Percentiles rank a stretch among this genome's conserved stretches.
Evolutionary conservation across 2,113 vertebrate species (phyloP).

Genomic region (Eonycteris spelaea): DNA sequence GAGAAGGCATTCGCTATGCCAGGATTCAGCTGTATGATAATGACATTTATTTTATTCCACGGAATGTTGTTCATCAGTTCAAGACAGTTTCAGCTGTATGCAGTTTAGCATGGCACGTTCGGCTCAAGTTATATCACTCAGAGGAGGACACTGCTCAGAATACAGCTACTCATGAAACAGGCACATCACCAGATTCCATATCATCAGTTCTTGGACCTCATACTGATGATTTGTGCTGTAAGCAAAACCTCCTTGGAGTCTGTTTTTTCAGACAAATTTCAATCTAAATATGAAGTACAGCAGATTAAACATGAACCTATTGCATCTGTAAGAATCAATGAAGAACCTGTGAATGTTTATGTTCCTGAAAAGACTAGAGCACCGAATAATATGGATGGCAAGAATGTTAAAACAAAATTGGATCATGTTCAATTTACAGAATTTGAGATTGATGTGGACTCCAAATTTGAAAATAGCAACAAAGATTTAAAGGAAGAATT

Average conservation of each 20-base stretch:
- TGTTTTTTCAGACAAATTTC: slow-evolving; percentile 79
- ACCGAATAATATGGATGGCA: slow-evolving; percentile 75
- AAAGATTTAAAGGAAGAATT: slow-evolving; percentile 86
- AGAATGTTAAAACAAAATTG: slow-evolving; percentile 78
- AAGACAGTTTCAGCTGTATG: slow-evolving; percentile 97
- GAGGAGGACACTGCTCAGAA: slow-evolving; percentile 78
- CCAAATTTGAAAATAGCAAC: slow-evolving; percentile 79
- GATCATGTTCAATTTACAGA: slow-evolving; percentile 80
- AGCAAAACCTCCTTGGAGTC: slow-evolving; percentile 80
- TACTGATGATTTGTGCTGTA: slow-evolving; percentile 71
- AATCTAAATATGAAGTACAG: slow-evolving; percentile 76
- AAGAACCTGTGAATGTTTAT: slow-evolving; percentile 77
- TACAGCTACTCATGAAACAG: slow-evolving; percentile 76
- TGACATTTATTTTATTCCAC: slow-evolving; percentile 98
- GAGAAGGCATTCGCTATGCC: slow-evolving; percentile 97
- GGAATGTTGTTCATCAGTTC: slow-evolving; percentile 98
- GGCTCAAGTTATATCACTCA: slow-evolving; percentile 91
- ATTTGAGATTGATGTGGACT: slow-evolving; percentile 77
- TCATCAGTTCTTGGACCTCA: slow-evolving; percentile 81
- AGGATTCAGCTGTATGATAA: slow-evolving; percentile 96
- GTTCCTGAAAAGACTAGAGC: slow-evolving; percentile 82
- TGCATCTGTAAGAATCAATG: slow-evolving; percentile 76
- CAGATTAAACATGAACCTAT: slow-evolving; percentile 82
- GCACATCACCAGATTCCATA: slow-evolving; percentile 68
- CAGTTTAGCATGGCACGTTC: slow-evolving; percentile 97